Evolutionary conservation across 92 coral and sea anemone species (phyloP).

Genomic region (Epizoanthus fatuus): DNA sequence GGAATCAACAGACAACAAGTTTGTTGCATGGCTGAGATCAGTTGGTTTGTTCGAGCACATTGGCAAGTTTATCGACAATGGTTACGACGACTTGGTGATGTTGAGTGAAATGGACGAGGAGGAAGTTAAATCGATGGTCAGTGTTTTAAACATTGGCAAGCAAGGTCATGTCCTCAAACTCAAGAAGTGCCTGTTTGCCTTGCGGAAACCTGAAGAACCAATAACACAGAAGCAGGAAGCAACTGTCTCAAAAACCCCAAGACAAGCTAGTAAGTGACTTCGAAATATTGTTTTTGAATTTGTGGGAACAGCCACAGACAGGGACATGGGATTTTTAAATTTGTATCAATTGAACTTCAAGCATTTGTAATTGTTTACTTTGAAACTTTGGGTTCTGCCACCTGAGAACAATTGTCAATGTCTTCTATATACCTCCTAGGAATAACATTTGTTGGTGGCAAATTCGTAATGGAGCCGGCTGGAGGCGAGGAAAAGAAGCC

Average conservation of each 20-base stretch:
- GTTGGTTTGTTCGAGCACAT: constrained; percentile 3
- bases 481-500: constrained; percentile 20
- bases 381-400: constrained; percentile 12
- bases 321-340: neutral
- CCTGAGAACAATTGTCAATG: neutral
- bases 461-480: constrained; percentile 22
- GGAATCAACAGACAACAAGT: neutral
- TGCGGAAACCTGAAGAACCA: constrained; percentile 17
- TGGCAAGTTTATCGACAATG: neutral
- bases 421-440: neutral
- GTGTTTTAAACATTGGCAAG: constrained; percentile 15
- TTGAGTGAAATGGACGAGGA: constrained; percentile 10
- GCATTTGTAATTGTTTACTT: no score
- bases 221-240: constrained; percentile 28
- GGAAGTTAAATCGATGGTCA: neutral
- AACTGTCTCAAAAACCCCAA: constrained; percentile 14
- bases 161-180: constrained; percentile 34
- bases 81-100: constrained; percentile 12
- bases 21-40: neutral
- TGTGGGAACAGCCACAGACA: constrained; percentile 17
- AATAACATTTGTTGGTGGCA: constrained; percentile 6
- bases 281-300: constrained; percentile 8
- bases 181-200: constrained; percentile 22
- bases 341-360: constrained; percentile 2
- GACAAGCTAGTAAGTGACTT: constrained; percentile 15